A percentile compares a stretch with the other conserved stretches of the same genome.
Evolutionary conservation across 1,140 invertebrate genomes (phyloP).

Genomic region (Zaprionus capensis): DNA sequence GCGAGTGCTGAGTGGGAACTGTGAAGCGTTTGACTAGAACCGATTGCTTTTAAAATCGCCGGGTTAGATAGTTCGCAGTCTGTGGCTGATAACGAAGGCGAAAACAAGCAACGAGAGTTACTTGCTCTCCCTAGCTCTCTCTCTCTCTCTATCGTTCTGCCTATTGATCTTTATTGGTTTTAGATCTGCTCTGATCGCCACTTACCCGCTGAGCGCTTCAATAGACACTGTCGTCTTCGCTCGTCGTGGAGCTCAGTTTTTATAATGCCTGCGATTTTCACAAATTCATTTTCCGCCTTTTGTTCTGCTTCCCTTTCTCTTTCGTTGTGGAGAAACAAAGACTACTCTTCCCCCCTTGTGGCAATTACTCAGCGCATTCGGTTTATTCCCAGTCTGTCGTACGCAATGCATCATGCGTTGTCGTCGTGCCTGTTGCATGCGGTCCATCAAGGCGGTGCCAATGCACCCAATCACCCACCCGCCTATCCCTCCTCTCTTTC

Average conservation of each 20-base stretch:
- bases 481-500: not conserved
- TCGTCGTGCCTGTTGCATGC: conserved; percentile 64
- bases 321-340: conserved; percentile 60
- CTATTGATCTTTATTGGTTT: conserved; percentile 2
- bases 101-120: too few relatives aligned
- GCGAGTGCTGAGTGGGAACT: conserved; percentile 24
- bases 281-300: conserved; percentile 45
- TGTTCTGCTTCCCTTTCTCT: conserved; percentile 21
- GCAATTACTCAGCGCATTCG: not conserved
- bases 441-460: conserved; percentile 31
- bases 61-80: conserved; percentile 29
- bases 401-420: conserved; percentile 67
- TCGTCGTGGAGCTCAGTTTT: conserved; percentile 16
- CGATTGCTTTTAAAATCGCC: conserved; percentile 39
- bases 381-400: not conserved
- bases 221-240: conserved; percentile 3
- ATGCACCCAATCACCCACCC: conserved; percentile 18
- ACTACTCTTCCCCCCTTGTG: conserved; percentile 3
- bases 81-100: conserved; percentile 31
- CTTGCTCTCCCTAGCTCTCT: not conserved
- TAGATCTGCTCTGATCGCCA: not conserved
- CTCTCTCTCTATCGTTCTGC: not conserved
- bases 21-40: conserved; percentile 10
- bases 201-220: conserved; percentile 3
- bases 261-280: conserved; percentile 36